Evolutionary conservation across 2,113 vertebrate genomes (phyloP), one percentile per base, ranked within the genome.

Genomic region (Daubentonia madagascariensis): DNA sequence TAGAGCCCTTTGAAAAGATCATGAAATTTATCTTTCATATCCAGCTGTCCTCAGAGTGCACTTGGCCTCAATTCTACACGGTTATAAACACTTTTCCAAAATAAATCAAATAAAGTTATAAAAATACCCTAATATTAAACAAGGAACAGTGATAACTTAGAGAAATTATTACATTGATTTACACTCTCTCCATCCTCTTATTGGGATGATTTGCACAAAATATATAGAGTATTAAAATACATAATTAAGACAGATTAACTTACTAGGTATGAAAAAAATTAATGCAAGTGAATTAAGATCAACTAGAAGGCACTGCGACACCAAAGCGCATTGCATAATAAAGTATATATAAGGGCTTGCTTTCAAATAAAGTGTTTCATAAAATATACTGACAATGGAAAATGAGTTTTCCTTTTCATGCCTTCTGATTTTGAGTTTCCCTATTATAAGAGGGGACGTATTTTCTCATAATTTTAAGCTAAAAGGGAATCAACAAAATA

Each of bases 11-110:
- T 92, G 57, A 92, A 92, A 97, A 96, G 18, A 89, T 75, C 48
- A 68, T 68, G 25, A 96, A 96, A 86, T 89, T 16, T 89, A 81
- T 85, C 67, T 78, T 93, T 91, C 52, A 79, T 63, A 83, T 73
- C 12, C 43, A 52, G 35, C 23, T 91, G 2, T 89, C 73, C 48
- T 83, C 13, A 95, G 20, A 85, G 52, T 70, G 2, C 6, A 84
- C 52, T 37, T 89, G 65, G 32, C 54, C 65, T 95, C 59, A 97
- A 68, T 85, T 89, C n/a, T 43, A 67, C 3, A 72, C 30, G 23
- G 18, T 54, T 68, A 92, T 65, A 81, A 84, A 93, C 5, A 88
- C 18, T 50, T 96, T 73, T 70, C 45, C 52, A 86, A 96, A 85
- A 85, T 89, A 96, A 96, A 78, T 65, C 3, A 70, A 91, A 76